Evolutionary conservation across 2,113 vertebrate genomes (phyloP).

Genomic region (Ancistrus triradiatus): DNA sequence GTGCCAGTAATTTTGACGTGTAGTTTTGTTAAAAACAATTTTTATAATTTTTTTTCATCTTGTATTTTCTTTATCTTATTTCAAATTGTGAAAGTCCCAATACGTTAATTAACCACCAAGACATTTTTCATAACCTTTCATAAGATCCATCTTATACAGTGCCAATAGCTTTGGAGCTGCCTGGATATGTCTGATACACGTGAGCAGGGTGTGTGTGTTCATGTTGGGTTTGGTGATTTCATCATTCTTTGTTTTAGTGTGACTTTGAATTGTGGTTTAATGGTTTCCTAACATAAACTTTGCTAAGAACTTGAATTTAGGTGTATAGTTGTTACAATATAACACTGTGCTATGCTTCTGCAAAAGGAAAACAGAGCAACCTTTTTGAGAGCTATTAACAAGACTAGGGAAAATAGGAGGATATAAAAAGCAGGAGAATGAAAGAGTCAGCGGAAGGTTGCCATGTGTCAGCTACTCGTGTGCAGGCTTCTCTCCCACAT

Average conservation of each 20-base stretch:
- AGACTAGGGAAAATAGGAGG: constrained; percentile 27
- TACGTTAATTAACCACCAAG: too few relatives aligned
- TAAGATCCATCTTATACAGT: too few relatives aligned
- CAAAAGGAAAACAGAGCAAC: too few relatives aligned
- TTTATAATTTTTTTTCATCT: too few relatives aligned
- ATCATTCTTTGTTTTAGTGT: constrained; percentile 5
- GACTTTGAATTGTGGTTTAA: not conserved
- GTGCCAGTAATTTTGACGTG: too few relatives aligned
- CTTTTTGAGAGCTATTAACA: too few relatives aligned
- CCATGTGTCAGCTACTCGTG: constrained; percentile 43
- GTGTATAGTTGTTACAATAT: constrained; percentile 13
- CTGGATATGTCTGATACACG: too few relatives aligned
- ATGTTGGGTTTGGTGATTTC: not conserved
- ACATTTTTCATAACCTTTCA: too few relatives aligned
- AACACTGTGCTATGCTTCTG: constrained; percentile 10
- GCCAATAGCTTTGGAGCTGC: too few relatives aligned
- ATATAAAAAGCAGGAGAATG: constrained; percentile 34
- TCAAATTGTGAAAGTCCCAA: too few relatives aligned
- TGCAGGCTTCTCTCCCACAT: constrained; percentile 35
- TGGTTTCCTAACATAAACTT: constrained; percentile 1
- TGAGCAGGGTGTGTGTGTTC: not conserved
- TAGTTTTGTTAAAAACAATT: too few relatives aligned
- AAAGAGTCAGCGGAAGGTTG: constrained; percentile 45
- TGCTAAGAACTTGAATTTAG: constrained; percentile 6
- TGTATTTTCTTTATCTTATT: too few relatives aligned